These are phyloP conservation scores for Austrofundulus limnaeus DNA, from an alignment of 2,113 vertebrate species.

Conservation along the genomic window DNA sequence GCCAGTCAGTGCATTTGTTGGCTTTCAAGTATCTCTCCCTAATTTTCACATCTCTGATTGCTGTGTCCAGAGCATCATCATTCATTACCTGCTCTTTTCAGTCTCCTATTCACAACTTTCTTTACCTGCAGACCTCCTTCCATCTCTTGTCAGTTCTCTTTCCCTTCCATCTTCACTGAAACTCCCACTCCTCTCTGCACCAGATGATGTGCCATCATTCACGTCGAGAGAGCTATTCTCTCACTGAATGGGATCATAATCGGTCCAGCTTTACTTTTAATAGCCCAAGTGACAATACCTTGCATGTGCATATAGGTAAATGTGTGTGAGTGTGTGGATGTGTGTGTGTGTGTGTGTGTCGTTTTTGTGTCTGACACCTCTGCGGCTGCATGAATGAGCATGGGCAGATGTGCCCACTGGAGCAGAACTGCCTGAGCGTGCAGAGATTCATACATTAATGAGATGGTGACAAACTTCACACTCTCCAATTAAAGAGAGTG, in stretches of 20 bases:
- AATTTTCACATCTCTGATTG: constrained; percentile 33
- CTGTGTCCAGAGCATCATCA: constrained; percentile 39
- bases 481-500: constrained; percentile 75
- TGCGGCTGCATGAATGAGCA: constrained; percentile 73
- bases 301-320: constrained; percentile 46
- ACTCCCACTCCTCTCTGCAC: constrained; percentile 54
- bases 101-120: constrained; percentile 46
- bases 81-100: constrained; percentile 54
- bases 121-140: constrained; percentile 37
- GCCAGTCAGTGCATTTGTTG: constrained; percentile 4
- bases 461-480: constrained; percentile 75
- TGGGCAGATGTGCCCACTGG: constrained; percentile 75
- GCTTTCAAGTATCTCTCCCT: constrained; percentile 3
- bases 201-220: constrained; percentile 76
- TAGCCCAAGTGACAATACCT: constrained; percentile 77
- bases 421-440: constrained; percentile 71
- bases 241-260: constrained; percentile 76
- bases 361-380: constrained; percentile 74
- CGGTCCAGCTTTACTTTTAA: constrained; percentile 76
- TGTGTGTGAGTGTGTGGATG: constrained; percentile 58
- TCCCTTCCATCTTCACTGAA: constrained; percentile 46
- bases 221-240: constrained; percentile 69
- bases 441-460: constrained; percentile 77
- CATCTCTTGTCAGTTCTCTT: constrained; percentile 51
- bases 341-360: constrained; percentile 34